Base-by-base conservation (phyloP, 2,888 invertebrate genomes). In the Euclidia mi region DNA sequence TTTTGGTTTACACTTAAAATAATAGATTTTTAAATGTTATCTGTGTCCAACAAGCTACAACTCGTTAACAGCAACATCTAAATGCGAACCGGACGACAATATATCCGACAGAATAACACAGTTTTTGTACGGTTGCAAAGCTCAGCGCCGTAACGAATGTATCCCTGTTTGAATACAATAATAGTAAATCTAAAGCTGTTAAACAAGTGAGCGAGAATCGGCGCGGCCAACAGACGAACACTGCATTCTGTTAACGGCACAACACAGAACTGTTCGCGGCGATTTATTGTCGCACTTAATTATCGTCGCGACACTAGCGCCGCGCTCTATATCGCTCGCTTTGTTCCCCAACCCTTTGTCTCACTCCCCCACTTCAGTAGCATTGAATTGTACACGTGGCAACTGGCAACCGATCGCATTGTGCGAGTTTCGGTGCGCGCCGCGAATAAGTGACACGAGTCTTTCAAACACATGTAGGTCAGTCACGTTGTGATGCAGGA, bases 281-380 rank as follows among this genome's bases (percentile, higher is more conserved):
- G 75, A 81, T 79, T 81, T 78, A 81, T 78, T 53, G 60, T 53
- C 52, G 51, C 65, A 60, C 71, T 81, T 81, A 77, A 80, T 80
- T 80, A 73, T 67, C 47, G 51, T 29, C 46, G 66, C 20, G 20
- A 25, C 20, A 25, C 20, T 25, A 25, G 20, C 20, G 20, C 20
- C 46, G 43, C 32, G 41, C 45, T 46, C 49, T 53, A 41, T 56
- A 66, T 66, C 44, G 40, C 64, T 18, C 41, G 58, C 52, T 65
- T 58, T 72, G 50, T 68, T 58, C 40, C 3, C 6, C 14, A 1
- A 11, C 47, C 44, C 51, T 65, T 58, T 71, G 51, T 63, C 56
- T 53, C 14, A 35, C 3, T n/a, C 51, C 49, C 38, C 15, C 43
- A 59, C 67, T 60, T 56, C 41, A 64, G 63, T 17, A 56, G 56